A percentile compares a stretch with the other conserved stretches of the same genome.
phyloP scores from a whole-genome alignment of 2,797 vertebrate species.

The Aeoliscus strigatus region DNA sequence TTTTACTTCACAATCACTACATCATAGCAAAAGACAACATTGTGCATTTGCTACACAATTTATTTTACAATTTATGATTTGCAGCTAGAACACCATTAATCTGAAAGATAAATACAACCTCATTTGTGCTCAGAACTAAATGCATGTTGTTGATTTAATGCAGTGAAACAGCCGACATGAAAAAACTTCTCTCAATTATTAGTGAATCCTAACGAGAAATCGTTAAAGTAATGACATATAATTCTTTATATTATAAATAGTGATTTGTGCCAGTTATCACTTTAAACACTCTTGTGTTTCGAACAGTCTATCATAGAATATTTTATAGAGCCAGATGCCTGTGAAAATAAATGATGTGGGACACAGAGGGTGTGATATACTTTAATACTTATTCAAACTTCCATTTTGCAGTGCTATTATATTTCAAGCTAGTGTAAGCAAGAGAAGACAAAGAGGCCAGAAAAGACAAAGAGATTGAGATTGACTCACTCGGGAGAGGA shows the following conservation, averaged over 20 bases:
- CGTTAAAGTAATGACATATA: neutral
- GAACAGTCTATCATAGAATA: no score
- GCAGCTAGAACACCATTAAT: no score
- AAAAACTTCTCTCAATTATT: neutral
- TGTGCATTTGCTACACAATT: no score
- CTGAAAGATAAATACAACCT: no score
- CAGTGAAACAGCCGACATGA: neutral
- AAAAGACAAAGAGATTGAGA: conserved; percentile 38
- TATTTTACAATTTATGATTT: neutral
- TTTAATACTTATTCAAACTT: conserved; percentile 3
- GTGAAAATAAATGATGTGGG: conserved; percentile 1
- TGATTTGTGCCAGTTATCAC: neutral
- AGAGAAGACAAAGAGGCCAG: conserved; percentile 7
- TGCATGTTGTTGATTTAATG: neutral
- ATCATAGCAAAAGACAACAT: no score
- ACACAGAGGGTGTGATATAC: neutral
- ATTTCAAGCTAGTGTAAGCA: neutral
- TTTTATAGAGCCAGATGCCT: neutral
- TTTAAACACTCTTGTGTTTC: neutral
- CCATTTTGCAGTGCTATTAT: conserved; percentile 13
- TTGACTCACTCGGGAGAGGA: conserved; percentile 50
- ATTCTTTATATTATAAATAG: neutral
- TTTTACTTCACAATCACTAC: no score
- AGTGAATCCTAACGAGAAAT: no score
- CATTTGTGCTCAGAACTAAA: neutral